Evolutionary conservation across 2,113 vertebrate genomes (phyloP).

Genomic region (Ginglymostoma cirratum): DNA sequence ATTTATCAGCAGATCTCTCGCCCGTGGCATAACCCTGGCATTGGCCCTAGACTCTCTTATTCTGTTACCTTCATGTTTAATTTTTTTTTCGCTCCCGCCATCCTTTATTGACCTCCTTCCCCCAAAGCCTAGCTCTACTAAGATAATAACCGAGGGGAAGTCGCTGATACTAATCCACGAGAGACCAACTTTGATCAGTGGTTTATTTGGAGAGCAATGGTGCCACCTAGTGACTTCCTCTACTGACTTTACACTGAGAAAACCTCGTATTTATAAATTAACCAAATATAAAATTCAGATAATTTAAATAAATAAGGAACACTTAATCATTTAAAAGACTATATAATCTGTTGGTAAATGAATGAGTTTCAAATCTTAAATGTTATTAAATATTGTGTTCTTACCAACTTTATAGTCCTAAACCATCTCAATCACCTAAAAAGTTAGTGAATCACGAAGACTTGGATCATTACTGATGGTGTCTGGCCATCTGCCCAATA

Average conservation of each 20-base stretch:
- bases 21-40: neutral
- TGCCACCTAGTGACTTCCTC: constrained; percentile 15
- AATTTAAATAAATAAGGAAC: neutral
- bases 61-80: neutral
- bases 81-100: neutral
- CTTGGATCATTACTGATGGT: neutral
- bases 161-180: neutral
- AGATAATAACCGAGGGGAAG: neutral
- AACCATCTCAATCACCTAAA: neutral
- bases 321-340: neutral
- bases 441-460: neutral
- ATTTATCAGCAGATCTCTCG: neutral
- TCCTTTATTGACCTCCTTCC: neutral
- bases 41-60: neutral
- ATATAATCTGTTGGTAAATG: neutral
- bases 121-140: neutral
- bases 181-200: neutral
- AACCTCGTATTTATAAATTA: neutral
- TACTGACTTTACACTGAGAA: neutral
- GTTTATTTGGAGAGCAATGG: neutral
- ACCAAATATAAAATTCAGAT: neutral
- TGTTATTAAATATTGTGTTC: neutral
- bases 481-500: neutral
- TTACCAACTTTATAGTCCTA: neutral
- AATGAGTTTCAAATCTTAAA: neutral